Conservation (phyloP, 2,797 vertebrate species). For the Danio choprae region DNA sequence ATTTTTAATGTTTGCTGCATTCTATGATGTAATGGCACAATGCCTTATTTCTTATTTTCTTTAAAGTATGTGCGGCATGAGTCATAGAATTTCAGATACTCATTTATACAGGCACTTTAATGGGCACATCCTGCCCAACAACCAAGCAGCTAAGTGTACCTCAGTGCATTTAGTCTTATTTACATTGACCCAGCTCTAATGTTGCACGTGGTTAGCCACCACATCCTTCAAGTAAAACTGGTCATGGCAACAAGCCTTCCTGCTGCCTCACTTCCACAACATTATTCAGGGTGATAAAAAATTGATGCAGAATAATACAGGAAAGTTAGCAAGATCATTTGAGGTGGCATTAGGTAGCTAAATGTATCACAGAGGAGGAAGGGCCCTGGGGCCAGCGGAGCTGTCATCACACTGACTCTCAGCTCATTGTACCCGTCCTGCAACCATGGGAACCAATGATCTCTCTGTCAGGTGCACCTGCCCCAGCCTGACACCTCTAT, state of each 20-base stretch:
- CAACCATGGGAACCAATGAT: conserved; percentile 64
- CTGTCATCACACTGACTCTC: conserved; percentile 48
- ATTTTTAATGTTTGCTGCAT: background rate
- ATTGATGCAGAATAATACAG: conserved; percentile 65
- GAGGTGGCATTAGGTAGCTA: conserved; percentile 64
- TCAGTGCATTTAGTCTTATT: conserved; percentile 33
- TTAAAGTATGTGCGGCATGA: background rate
- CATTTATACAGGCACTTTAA: conserved; percentile 16
- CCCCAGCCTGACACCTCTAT: conserved; percentile 50
- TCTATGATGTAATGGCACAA: background rate
- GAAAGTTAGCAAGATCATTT: conserved; percentile 63
- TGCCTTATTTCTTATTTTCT: background rate
- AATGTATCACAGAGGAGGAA: conserved; percentile 62
- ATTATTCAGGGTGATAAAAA: conserved; percentile 64
- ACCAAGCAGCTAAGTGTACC: background rate
- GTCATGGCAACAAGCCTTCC: conserved; percentile 38
- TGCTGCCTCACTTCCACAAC: conserved; percentile 56
- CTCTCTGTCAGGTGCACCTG: conserved; percentile 62
- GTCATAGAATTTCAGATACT: conserved; percentile 3
- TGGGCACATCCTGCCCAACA: conserved; percentile 8
- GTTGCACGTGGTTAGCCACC: conserved; percentile 14
- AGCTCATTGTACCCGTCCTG: conserved; percentile 8
- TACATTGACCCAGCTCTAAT: conserved; percentile 3
- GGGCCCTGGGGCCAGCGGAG: conserved; percentile 52
- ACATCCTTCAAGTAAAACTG: conserved; percentile 21